These are phyloP conservation scores for Agrotis puta DNA, from an alignment of 2,888 invertebrate genomes.

Conservation along the genomic window DNA sequence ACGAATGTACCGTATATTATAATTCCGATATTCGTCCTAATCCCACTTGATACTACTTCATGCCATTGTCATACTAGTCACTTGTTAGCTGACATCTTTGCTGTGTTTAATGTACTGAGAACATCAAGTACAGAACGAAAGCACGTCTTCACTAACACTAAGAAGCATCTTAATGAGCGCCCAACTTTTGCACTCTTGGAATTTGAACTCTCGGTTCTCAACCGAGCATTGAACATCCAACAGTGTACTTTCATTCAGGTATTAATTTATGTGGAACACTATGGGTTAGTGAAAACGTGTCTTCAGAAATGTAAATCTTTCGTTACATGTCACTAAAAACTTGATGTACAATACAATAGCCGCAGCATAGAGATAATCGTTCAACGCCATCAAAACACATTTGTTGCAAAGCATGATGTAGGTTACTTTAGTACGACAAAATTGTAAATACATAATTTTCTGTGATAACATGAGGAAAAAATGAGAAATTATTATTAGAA, in stretches of 20 bases:
- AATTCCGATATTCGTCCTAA: constrained; percentile 76
- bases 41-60: constrained; percentile 74
- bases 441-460: constrained; percentile 92
- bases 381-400: constrained; percentile 80
- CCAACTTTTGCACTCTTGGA: neutral
- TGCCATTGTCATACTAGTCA: constrained; percentile 79
- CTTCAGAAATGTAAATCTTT: constrained; percentile 31
- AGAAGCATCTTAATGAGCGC: neutral
- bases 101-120: constrained; percentile 71
- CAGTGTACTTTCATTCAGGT: neutral
- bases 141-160: neutral
- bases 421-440: constrained; percentile 89
- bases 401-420: constrained; percentile 87
- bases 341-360: constrained; percentile 67
- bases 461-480: constrained; percentile 90
- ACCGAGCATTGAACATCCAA: neutral
- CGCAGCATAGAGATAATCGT: constrained; percentile 74
- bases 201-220: neutral
- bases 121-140: constrained; percentile 27
- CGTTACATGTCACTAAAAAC: neutral
- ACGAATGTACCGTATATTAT: constrained; percentile 70
- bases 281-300: neutral
- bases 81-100: constrained; percentile 73
- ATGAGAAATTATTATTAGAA: constrained; percentile 88
- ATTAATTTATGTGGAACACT: neutral